Base-by-base conservation (phyloP, 2,797 vertebrate genomes). In the Rhynchonycteris naso region DNA sequence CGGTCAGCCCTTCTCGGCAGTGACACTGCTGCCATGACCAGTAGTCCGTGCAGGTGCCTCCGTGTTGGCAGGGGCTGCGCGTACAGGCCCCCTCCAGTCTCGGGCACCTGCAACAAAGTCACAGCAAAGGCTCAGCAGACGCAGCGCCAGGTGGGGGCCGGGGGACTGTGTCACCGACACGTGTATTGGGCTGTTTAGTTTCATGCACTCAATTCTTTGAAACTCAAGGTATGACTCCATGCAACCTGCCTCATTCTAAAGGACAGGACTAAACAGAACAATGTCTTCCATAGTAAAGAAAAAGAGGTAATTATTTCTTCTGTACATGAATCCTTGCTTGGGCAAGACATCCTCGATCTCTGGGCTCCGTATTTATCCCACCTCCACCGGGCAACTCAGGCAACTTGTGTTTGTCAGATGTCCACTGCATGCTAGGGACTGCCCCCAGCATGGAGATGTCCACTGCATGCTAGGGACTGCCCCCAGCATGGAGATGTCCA, bases 21-120 rank as follows among this genome's bases (percentile, higher is more conserved):
- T 98, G 98, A 93, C 99, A 99, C 96, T 99, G 99, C 97, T 99
- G 99, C 99, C 99, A 99, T 0, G 99, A 99, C 99, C 99, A 99
- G 97, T 98, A 99, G 97, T 99, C 99, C 22, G 99, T 96, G 90
- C 99, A 99, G 14, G 99, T 99, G 94, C 99, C 99, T 22, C 99
- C 99, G 0, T 99, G 99, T 90, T 99, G 99, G 97, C 99, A 99
- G 92, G 99, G 99, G 96, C 94, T 99, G 86, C 98, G 94, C 0
- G 98, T 97, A 97, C 99, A 99, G 63, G 99, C 99, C 1, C 99
- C 99, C 98, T 99, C 99, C 66, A 99, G 98, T 97, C 99, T 99
- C 71, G 99, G 99, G 94, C 99, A 99, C 96, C 99, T 99, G 95
- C 93, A 97, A 98, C 2, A 68, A 89, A 97, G 96, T 10, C 19